Evolutionary conservation across 2,797 vertebrate genomes (phyloP), one percentile per base, ranked within the genome.

Genomic region (Prionace glauca): DNA sequence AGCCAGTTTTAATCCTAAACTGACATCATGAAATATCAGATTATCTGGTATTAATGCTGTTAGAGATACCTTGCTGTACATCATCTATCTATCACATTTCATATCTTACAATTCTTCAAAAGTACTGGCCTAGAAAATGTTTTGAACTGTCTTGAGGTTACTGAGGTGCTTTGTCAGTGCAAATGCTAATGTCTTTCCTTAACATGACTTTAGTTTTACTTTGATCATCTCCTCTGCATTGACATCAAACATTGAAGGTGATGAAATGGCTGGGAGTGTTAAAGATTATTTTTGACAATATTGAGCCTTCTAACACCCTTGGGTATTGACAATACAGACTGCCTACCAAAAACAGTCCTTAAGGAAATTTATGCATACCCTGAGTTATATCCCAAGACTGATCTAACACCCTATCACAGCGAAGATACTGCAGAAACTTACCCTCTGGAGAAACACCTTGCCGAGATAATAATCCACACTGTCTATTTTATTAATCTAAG

Each of bases 401-500:
- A 92, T 92, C 62, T n/a, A 67, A 22, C n/a, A 67, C 62, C 90
- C 18, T 22, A 67, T 67, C 90, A 22, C 50, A 88, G 22, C 56
- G 56, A 10, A 88, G 14, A 88, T 50, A 88, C 32, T 88, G 87
- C 9, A 62, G 50, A 60, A n/a, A 92, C 20, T 67, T n/a, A 92
- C 36, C 18, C n/a, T 11, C 62, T 91, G 62, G 90, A 67, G 90
- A 92, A 92, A 65, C 36, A 18, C 62, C 67, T 92, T 67, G 32
- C 62, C 36, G 32, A 18, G n/a, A 88, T 60, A 88, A 88, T 56
- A 62, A 88, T 88, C 50, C 56, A 88, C 50, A 88, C 60, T 88
- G 62, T 62, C 56, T 88, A 16, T 29, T 60, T 88, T 88, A 88
- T 88, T 65, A 65, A 91, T 91, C 88, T 91, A 62, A 67, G 87